Base-by-base conservation (phyloP, 2,888 invertebrate species). In the Melanostoma mellinum region DNA sequence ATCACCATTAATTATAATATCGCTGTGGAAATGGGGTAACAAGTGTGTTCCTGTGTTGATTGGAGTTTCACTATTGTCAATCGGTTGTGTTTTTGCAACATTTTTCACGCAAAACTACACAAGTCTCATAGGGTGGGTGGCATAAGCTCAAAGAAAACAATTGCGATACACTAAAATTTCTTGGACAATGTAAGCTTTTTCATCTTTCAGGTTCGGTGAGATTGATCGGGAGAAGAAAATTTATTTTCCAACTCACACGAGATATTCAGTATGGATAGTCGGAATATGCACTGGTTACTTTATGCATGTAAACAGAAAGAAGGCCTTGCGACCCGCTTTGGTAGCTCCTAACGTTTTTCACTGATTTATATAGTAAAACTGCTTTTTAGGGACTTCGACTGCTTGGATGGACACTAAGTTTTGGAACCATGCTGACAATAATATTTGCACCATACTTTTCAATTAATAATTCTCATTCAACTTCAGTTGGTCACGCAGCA, bases 1-100 rank as follows among this genome's bases (percentile, higher is more conserved):
- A 30, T 92, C 93, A 0, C 93, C 93, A 0, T 71, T 93, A 1
- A 85, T 93, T 4, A 87, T 93, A 9, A 89, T 91, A 40, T 89
- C 92, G 0, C 87, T 93, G 10, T 90, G 90, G 77, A 88, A 86
- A n/a, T 89, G 88, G 89, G 87, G 88, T 38, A 87, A 74, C 48
- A 87, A 79, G 50, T 88, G 86, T 4, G 58, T 86, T 2, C 74
- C 69, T 0, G 86, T 61, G 0, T 75, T 88, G 3, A 55, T 87
- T 0, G 8, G 86, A 2, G n/a, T 84, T 50, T 73, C 76, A 48
- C 0, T 73, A 9, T 20, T 72, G 6, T 86, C 86, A 9, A 76
- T 84, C n/a, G 55, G 61, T 0, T 86, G 76, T 6, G 65, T 68
- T 9, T 79, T 86, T 50, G 67, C 50, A 6, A 69, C 69, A 10